A percentile compares a stretch with the other conserved stretches of the same genome.
These are phyloP conservation scores for Pseudoips prasinana DNA, from an alignment of 2,888 invertebrate species.

Conservation along the genomic window DNA sequence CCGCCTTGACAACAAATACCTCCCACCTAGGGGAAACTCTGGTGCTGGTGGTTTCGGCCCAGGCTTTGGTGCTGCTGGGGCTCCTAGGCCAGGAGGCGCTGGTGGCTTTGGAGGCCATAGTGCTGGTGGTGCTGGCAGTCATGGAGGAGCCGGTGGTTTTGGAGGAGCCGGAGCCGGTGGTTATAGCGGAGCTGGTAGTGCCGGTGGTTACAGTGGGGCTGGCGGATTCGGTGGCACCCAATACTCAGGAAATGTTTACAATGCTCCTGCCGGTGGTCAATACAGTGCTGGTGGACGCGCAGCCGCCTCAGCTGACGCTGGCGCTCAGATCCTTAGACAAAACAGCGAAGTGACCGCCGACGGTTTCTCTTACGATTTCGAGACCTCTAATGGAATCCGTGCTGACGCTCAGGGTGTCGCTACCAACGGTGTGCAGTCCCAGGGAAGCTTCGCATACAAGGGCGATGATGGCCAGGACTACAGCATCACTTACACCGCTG, in stretches of 20 bases:
- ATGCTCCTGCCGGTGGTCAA: conserved; percentile 31
- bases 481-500: conserved; percentile 75
- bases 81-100: conserved; percentile 28
- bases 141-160: conserved; percentile 28
- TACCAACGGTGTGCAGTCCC: conserved; percentile 74
- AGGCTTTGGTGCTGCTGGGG: conserved; percentile 39
- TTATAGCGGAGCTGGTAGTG: conserved; percentile 22
- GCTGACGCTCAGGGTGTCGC: conserved; percentile 74
- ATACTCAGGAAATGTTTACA: conserved; percentile 41
- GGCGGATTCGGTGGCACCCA: conserved; percentile 32
- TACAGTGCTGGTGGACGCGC: conserved; percentile 38
- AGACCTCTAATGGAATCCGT: conserved; percentile 74
- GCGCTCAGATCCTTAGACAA: conserved; percentile 63
- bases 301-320: conserved; percentile 54
- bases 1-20: conserved; percentile 75
- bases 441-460: conserved; percentile 74
- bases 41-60: conserved; percentile 68
- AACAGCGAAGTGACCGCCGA: conserved; percentile 74
- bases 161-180: conserved; percentile 18
- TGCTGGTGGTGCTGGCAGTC: conserved; percentile 29
- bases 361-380: conserved; percentile 72
- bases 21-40: conserved; percentile 70
- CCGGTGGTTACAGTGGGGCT: conserved; percentile 29
- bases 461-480: conserved; percentile 77
- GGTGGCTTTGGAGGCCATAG: conserved; percentile 26